Evolutionary conservation across 1,140 invertebrate species (phyloP), one percentile per base, ranked within the genome.

Genomic region (Temnothorax nylanderi): DNA sequence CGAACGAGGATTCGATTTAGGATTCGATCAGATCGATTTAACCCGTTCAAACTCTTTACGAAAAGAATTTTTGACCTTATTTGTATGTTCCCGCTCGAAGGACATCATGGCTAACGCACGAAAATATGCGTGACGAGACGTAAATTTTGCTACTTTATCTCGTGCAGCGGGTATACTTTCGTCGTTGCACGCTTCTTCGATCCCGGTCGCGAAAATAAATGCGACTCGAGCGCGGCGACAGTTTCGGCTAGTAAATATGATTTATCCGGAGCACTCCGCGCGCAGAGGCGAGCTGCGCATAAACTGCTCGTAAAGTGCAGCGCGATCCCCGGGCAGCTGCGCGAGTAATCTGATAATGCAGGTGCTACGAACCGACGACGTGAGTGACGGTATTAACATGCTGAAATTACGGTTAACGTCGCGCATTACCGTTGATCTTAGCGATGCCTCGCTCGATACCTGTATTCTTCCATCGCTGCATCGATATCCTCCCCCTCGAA

Each of bases 261-360:
- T 90, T 90, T 84, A 87, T 78, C 60, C 65, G 56, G 47, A 62
- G 37, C 65, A 56, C 54, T 37, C 41, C 16, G 72, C 34, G 32
- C 71, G 54, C 81, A 21, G 86, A 58, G 71, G 78, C 85, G 80
- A 77, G 69, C 86, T 47, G 82, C 85, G 72, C 78, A 72, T 91
- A 88, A 91, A 91, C 88, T 77, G 85, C 85, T 78, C 89, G 82
- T 84, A 92, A 92, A 89, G 72, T 74, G 86, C 85, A 75, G 74
- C 85, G 58, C 85, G 88, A 91, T 84, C 69, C 62, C 60, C 11
- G 75, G 82, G 84, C 91, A 92, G 91, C 91, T 92, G 91, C 89
- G 62, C 78, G 81, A 60, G 89, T 92, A 92, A 92, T 92, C 91
- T 86, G 91, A 92, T 92, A 92, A 92, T 89, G 91, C 91, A 92